Percentiles rank a stretch among this genome's conserved stretches.
Conservation (phyloP, 2,888 invertebrate genomes). For the Chymomyza caudatula region DNA sequence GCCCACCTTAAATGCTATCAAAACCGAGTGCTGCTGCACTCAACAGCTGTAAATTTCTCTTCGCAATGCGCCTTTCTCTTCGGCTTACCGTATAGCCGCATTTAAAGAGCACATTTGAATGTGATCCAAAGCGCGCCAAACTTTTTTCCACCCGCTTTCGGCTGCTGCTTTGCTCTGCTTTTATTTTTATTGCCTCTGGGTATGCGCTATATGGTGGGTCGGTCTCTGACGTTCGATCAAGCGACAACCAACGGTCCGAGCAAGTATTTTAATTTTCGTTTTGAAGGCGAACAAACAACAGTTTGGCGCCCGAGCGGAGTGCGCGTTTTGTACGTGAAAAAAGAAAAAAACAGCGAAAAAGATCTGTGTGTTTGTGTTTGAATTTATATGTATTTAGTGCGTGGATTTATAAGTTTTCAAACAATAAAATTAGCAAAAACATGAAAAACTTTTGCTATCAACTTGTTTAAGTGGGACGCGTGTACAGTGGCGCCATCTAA, state of each 20-base stretch:
- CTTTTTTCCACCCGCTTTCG: constrained; percentile 40
- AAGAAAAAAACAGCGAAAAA: constrained; percentile 21
- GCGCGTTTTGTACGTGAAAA: constrained; percentile 30
- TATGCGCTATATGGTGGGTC: constrained; percentile 27
- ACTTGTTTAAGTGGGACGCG: background rate
- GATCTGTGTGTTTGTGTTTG: constrained; percentile 30
- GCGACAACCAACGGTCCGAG: constrained; percentile 21
- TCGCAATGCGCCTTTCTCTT: background rate
- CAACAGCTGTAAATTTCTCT: background rate
- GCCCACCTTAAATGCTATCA: background rate
- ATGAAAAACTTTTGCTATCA: background rate
- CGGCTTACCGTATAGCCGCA: background rate
- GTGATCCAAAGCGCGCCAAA: constrained; percentile 55
- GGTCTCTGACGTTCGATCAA: background rate
- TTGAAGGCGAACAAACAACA: constrained; percentile 46
- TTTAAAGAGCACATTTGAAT: constrained; percentile 16
- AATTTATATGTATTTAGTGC: constrained; percentile 21
- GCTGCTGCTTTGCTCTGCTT: constrained; percentile 28
- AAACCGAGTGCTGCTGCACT: background rate
- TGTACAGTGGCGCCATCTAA: constrained; percentile 4
- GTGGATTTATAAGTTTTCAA: background rate
- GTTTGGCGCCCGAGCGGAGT: constrained; percentile 50
- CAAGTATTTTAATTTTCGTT: constrained; percentile 66
- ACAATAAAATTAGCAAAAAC: constrained; percentile 1
- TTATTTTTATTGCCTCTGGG: constrained; percentile 43